Evolutionary conservation across 2,888 invertebrate genomes (phyloP).

Genomic region (Philhelius pedissequus): DNA sequence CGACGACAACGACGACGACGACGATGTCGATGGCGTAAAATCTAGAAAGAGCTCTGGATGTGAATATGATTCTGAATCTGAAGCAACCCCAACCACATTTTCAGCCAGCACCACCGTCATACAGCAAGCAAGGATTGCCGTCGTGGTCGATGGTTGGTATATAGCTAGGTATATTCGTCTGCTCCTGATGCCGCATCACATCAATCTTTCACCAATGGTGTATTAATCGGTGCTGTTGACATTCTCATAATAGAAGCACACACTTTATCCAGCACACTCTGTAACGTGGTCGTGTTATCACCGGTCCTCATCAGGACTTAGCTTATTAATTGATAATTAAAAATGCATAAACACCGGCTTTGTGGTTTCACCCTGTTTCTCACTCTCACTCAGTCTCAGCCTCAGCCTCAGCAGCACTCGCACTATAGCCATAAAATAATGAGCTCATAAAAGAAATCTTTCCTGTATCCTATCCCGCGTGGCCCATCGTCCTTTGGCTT

Average conservation of each 20-base stretch:
- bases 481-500: not conserved
- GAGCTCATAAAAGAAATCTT: slow-evolving; percentile 59
- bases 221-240: slow-evolving; percentile 68
- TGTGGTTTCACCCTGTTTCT: slow-evolving; percentile 28
- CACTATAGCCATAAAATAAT: slow-evolving; percentile 40
- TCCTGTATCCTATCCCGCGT: not conserved
- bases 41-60: not conserved
- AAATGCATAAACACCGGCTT: slow-evolving; percentile 68
- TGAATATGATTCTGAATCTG: no score
- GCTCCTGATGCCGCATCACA: slow-evolving; percentile 54
- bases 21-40: no score
- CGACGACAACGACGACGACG: no score
- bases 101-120: not conserved
- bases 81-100: slow-evolving; percentile 45
- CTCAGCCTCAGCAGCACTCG: not conserved
- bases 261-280: slow-evolving; percentile 33
- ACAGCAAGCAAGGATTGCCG: not conserved
- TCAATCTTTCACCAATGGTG: slow-evolving; percentile 64
- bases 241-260: slow-evolving; percentile 62
- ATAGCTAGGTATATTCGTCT: not conserved
- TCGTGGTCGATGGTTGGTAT: not conserved
- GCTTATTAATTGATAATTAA: slow-evolving; percentile 69
- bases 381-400: not conserved
- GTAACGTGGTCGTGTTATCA: slow-evolving; percentile 58
- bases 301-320: slow-evolving; percentile 46